Percentiles rank a stretch among this genome's conserved stretches.
phyloP scores from a whole-genome alignment of 2,797 vertebrate genomes.

The Lutjanus campechanus region DNA sequence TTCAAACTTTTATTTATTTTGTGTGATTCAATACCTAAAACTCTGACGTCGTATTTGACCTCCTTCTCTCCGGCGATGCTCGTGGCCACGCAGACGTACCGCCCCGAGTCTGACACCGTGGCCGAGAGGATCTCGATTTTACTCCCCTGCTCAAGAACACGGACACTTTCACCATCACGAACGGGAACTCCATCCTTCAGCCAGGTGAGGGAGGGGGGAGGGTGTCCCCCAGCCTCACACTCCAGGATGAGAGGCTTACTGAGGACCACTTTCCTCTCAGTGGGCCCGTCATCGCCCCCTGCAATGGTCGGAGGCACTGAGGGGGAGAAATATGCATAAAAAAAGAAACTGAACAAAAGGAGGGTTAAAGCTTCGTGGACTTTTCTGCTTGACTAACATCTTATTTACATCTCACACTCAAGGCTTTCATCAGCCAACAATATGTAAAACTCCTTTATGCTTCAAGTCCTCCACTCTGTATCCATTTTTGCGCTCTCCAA shows the following conservation, averaged over 20 bases:
- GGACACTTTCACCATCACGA: constrained; percentile 83
- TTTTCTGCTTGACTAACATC: constrained; percentile 15
- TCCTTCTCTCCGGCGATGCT: constrained; percentile 95
- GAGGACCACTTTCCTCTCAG: constrained; percentile 89
- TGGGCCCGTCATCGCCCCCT: constrained; percentile 80
- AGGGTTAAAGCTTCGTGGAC: not conserved
- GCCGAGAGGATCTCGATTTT: constrained; percentile 89
- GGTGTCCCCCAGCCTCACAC: constrained; percentile 93
- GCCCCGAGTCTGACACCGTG: constrained; percentile 85
- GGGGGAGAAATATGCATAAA: not conserved
- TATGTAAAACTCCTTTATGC: constrained; percentile 22
- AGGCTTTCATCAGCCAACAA: constrained; percentile 29
- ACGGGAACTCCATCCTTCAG: constrained; percentile 93
- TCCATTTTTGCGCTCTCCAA: not conserved
- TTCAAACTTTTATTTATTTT: not conserved
- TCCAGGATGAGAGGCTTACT: constrained; percentile 88
- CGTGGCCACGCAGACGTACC: constrained; percentile 93
- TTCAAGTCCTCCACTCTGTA: not conserved
- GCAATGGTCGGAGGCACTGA: constrained; percentile 93
- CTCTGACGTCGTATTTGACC: constrained; percentile 92
- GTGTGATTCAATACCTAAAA: constrained; percentile 88
- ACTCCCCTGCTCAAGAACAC: constrained; percentile 88
- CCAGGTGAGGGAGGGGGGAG: constrained; percentile 93
- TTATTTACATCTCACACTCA: constrained; percentile 8
- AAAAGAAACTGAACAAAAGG: constrained; percentile 1